Evolutionary conservation across 1,140 invertebrate genomes (phyloP), one percentile per base, ranked within the genome.

Genomic region (Drosophila nigrodunni): DNA sequence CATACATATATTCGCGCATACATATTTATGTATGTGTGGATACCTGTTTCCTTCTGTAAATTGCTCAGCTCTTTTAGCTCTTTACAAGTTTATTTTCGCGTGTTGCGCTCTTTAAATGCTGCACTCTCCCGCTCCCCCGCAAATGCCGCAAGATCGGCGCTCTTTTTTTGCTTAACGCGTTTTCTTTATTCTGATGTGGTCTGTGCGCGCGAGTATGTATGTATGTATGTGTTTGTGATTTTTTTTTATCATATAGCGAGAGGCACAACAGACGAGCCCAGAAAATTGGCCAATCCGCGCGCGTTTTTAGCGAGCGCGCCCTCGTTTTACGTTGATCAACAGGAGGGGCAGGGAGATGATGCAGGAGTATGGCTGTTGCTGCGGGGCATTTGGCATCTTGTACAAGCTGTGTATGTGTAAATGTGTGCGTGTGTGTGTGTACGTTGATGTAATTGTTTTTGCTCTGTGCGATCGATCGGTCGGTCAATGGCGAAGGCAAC

Each of bases 271-370:
- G 80, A 87, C 82, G 82, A 87, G 82, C 82, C 82, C 82, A 82
- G 83, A 82, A 88, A 82, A 70, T 68, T 78, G 47, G 61, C 82
- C 82, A 87, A 87, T 87, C 83, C 72, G 62, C 59, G 68, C 61
- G 78, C 82, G 57, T 62, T 75, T 54, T 64, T 34, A 35, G 35
- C 30, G 65, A 74, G 49, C 65, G 57, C 55, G 65, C 71, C 57
- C 55, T 46, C 65, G 50, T 47, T 30, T 59, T 65, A 65, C 49
- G 61, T 44, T 18, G 7, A 5, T n/a, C 43, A 10, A 15, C n/a
- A 39, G 35, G 13, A 44, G 3, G 3, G 3, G 37, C 4, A 1
- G 18, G 18, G 18, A 21, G 18, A 21, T 21, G 18, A 2, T 1
- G 39, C n/a, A 49, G 49, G 21, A 6, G 41, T n/a, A 39, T 18